phyloP scores from a whole-genome alignment of 2,888 invertebrate species.

The Papilio protenor region DNA sequence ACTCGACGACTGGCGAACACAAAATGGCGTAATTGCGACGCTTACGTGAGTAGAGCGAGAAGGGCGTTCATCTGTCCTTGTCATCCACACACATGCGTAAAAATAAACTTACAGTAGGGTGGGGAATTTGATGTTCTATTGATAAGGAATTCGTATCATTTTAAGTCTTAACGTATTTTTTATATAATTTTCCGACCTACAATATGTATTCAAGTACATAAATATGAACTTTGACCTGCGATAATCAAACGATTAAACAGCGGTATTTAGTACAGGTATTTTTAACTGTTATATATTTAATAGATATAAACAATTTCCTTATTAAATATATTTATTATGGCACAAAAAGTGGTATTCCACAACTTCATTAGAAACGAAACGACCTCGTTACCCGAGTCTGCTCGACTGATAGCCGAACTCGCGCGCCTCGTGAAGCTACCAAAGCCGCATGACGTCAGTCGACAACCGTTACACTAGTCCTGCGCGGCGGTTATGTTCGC shows the following conservation, averaged over 20 bases:
- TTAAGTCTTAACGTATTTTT: background rate
- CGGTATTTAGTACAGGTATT: no score
- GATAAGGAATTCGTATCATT: background rate
- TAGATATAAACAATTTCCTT: background rate
- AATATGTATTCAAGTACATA: no score
- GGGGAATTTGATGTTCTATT: background rate
- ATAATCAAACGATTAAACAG: no score
- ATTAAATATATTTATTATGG: background rate
- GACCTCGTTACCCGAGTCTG: background rate
- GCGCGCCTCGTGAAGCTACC: slow-evolving; percentile 1
- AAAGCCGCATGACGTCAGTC: slow-evolving; percentile 10
- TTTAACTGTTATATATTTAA: background rate
- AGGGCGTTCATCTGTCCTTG: background rate
- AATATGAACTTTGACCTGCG: no score
- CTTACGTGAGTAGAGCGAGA: slow-evolving; percentile 27
- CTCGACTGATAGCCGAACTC: slow-evolving; percentile 8
- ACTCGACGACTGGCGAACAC: slow-evolving; percentile 26
- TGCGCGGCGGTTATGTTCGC: slow-evolving; percentile 1
- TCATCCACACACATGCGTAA: background rate
- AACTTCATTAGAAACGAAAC: background rate
- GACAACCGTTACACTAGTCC: background rate
- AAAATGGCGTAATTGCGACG: slow-evolving; percentile 38
- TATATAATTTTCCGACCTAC: background rate
- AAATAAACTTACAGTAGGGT: background rate
- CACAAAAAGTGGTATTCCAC: background rate